A percentile compares a stretch with the other conserved stretches of the same genome.
phyloP scores from a whole-genome alignment of 2,797 vertebrate genomes.

The Hydrophis major region DNA sequence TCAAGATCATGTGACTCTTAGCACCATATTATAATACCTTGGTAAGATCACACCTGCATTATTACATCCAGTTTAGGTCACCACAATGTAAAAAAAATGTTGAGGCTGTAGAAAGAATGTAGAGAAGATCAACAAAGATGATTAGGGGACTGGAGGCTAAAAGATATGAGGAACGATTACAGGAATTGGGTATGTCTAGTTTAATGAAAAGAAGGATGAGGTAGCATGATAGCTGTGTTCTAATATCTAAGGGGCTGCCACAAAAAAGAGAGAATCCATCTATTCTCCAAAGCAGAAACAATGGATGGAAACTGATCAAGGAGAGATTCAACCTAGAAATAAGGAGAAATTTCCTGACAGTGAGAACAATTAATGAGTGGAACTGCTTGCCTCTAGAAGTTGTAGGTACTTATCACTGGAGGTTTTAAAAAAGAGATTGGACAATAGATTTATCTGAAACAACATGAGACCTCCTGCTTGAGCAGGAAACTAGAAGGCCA shows the following conservation, averaged over 20 bases:
- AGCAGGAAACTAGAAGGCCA: neutral
- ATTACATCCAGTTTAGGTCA: neutral
- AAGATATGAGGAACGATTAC: neutral
- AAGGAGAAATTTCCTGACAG: neutral
- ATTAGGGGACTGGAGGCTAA: neutral
- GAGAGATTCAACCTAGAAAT: neutral
- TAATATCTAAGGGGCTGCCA: neutral
- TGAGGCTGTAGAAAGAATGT: neutral
- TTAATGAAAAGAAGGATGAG: neutral
- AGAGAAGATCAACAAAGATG: neutral
- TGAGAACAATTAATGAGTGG: neutral
- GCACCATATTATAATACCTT: neutral
- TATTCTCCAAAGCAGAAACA: neutral
- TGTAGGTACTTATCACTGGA: neutral
- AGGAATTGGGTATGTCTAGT: neutral
- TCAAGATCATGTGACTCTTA: neutral
- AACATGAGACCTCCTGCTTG: neutral
- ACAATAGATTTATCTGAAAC: neutral
- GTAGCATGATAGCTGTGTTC: neutral
- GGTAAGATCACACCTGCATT: neutral
- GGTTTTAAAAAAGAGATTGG: neutral
- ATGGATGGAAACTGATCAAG: neutral
- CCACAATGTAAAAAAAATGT: neutral
- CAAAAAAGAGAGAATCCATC: neutral
- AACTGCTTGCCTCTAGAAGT: neutral